These are phyloP conservation scores for Dolichallabes microphthalmus DNA, from an alignment of 2,113 vertebrate species.

Conservation along the genomic window DNA sequence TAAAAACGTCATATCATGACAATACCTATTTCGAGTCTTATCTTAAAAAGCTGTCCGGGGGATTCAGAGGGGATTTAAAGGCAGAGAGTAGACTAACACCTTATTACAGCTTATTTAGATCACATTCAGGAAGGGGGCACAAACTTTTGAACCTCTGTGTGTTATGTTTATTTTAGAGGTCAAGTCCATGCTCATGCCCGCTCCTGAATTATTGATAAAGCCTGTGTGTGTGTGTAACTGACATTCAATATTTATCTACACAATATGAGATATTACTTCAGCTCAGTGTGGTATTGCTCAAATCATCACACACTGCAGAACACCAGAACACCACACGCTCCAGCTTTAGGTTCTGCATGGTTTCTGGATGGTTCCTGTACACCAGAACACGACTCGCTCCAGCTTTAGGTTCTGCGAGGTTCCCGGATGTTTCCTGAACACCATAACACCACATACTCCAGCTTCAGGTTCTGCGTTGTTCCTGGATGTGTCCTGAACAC, in stretches of 20 bases:
- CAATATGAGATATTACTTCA: constrained; percentile 32
- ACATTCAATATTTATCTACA: constrained; percentile 39
- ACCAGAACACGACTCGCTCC: too few species aligned
- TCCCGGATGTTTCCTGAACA: not conserved
- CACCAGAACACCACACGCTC: not conserved
- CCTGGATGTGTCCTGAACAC: not conserved
- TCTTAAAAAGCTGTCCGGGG: not conserved
- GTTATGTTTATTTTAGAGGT: not conserved
- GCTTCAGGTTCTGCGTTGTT: not conserved
- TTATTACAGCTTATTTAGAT: not conserved
- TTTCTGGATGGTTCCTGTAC: not conserved
- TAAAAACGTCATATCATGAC: not conserved
- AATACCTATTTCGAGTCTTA: not conserved
- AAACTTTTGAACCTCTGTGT: not conserved
- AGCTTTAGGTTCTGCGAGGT: not conserved
- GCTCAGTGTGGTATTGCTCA: constrained; percentile 11
- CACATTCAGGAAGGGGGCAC: not conserved
- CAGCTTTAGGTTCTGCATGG: not conserved
- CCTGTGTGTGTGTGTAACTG: constrained; percentile 7
- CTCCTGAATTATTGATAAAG: constrained; percentile 35
- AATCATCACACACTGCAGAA: not conserved
- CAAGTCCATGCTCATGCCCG: not conserved
- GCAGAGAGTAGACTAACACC: not conserved
- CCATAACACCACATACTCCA: too few species aligned
- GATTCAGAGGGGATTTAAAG: not conserved